Conservation (phyloP, 2,797 vertebrate species). For the Anabas testudineus region DNA sequence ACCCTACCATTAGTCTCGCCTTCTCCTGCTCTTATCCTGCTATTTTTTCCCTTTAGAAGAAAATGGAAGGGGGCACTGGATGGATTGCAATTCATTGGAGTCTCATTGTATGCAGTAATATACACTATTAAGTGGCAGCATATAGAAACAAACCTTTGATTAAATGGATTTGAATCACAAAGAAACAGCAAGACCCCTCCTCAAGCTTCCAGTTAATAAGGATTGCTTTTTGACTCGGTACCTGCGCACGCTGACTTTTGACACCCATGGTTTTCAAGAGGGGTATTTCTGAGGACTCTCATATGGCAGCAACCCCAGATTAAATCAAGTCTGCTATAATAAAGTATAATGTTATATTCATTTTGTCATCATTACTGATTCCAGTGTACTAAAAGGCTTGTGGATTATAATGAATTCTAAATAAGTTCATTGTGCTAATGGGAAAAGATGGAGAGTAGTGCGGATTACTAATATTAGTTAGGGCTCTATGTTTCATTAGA, state of each 20-base stretch:
- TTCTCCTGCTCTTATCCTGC: conserved; percentile 80
- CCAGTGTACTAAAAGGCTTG: conserved; percentile 78
- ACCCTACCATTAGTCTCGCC: conserved; percentile 84
- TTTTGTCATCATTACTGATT: conserved; percentile 84
- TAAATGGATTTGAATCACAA: conserved; percentile 90
- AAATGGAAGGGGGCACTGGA: conserved; percentile 68
- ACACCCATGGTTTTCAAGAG: conserved; percentile 79
- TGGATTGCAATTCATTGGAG: conserved; percentile 81
- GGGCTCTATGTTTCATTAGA: conserved; percentile 76
- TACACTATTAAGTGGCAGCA: conserved; percentile 87
- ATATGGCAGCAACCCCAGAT: conserved; percentile 76
- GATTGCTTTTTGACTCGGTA: conserved; percentile 78
- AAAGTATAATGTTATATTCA: conserved; percentile 84
- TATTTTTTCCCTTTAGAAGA: conserved; percentile 77
- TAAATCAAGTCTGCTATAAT: conserved; percentile 84
- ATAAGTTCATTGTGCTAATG: conserved; percentile 82
- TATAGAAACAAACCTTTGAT: conserved; percentile 90
- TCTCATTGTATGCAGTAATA: conserved; percentile 85
- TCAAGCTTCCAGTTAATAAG: conserved; percentile 82
- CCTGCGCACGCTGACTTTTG: conserved; percentile 83
- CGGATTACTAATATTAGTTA: conserved; percentile 81
- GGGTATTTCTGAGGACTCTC: conserved; percentile 80
- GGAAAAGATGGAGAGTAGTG: conserved; percentile 71
- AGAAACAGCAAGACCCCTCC: conserved; percentile 86
- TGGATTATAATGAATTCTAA: conserved; percentile 82